Base-by-base conservation (phyloP, 2,113 vertebrate species). In the Brienomyrus longianalis region DNA sequence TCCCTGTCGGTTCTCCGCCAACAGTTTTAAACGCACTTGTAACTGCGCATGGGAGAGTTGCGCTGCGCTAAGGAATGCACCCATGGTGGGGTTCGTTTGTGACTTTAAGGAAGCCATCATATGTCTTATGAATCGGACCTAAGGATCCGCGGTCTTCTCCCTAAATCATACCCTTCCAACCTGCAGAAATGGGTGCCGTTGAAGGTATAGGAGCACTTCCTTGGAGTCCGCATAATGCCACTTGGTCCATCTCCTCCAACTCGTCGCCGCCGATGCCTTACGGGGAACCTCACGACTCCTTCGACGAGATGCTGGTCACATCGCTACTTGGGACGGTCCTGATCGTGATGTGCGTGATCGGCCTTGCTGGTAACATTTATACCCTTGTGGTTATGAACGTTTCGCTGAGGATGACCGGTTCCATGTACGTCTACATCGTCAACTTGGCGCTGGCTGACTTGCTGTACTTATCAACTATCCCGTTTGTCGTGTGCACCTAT, bases 401-500 rank as follows among this genome's bases (percentile, higher is more conserved):
- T 23, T 93, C 93, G 1, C 86, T 90, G 10, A 92, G 90, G n/a
- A 90, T 93, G n/a, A 93, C 91, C 0, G 91, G 92, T 3, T 93
- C 90, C 21, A 92, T 92, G 93, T 92, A 91, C n/a, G 88, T 93
- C 52, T 94, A 94, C 62, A 93, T 93, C 9, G 90, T 93, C 21
- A 94, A 93, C 84, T 89, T 94, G 88, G 92, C 93, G 7, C 88
- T 93, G 35, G 92, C 93, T 0, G 92, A 94, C 66, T 91, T 94
- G 45, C 89, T 93, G 1, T 93, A 94, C 77, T 92, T 94, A 70
- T 90, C 91, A 88, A 93, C 93, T 4, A 90, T 93, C n/a, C 93
- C 92, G 8, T 94, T 93, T 85, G 93, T 93, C 10, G 92, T 93
- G 23, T 94, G 92, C 87, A 93, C 93, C 8, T 92, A 94, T 88